A percentile compares a stretch with the other conserved stretches of the same genome.
These are phyloP conservation scores for Leptobrachium leishanense DNA, from an alignment of 2,113 vertebrate genomes.

Conservation along the genomic window DNA sequence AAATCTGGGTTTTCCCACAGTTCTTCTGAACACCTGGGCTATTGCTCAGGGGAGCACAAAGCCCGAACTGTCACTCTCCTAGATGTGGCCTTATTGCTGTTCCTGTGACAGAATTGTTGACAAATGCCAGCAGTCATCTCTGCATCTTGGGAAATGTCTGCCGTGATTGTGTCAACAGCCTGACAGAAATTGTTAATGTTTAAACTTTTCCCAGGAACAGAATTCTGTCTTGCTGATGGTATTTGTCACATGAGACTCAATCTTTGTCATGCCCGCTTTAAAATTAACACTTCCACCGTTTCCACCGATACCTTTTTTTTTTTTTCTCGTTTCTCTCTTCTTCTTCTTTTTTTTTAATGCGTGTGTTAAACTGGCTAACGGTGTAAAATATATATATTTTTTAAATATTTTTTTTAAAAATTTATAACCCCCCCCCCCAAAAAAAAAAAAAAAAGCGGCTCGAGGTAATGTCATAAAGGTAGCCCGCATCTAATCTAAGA, in stretches of 20 bases:
- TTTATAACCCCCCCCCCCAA: no score
- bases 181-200: conserved; percentile 99
- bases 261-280: conserved; percentile 87
- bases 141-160: conserved; percentile 99
- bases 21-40: conserved; percentile 84
- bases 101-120: conserved; percentile 98
- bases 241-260: conserved; percentile 93
- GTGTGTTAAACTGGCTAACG: conserved; percentile 66
- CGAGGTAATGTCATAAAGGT: conserved; percentile 49
- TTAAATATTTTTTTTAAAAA: not conserved
- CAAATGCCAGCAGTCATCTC: conserved; percentile 99
- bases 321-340: conserved; percentile 14
- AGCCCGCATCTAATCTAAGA: conserved; percentile 53
- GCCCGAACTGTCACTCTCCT: conserved; percentile 96
- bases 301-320: conserved; percentile 36
- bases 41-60: conserved; percentile 93
- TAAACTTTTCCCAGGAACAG: conserved; percentile 97
- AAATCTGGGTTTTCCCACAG: conserved; percentile 87
- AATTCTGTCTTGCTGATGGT: conserved; percentile 96
- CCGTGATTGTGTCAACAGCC: conserved; percentile 99
- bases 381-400: conserved; percentile 40
- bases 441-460: conserved; percentile 56
- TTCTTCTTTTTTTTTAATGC: no score
- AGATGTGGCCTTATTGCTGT: conserved; percentile 89
- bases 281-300: conserved; percentile 85